Conservation (phyloP, 1,140 invertebrate species). For the Gryllus bimaculatus region DNA sequence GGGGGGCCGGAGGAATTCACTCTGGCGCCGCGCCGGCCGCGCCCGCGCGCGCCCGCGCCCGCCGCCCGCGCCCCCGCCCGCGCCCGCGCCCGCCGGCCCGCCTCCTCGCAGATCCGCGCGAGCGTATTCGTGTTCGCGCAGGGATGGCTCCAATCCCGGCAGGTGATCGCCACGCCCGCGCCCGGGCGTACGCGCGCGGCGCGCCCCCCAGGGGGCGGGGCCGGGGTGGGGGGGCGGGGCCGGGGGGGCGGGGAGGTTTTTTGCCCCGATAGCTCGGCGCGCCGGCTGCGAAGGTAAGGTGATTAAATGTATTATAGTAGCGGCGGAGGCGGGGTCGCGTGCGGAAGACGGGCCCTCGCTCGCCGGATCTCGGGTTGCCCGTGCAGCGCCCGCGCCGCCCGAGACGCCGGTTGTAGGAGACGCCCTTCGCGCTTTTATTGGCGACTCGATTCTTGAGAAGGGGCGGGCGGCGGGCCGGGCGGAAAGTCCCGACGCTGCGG, state of each 20-base stretch:
- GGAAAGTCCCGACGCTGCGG: not conserved
- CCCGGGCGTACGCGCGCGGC: not conserved
- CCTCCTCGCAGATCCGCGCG: too few relatives aligned
- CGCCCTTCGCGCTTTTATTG: not conserved
- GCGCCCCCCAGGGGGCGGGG: too few relatives aligned
- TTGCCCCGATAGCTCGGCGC: not conserved
- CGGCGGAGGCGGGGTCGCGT: not conserved
- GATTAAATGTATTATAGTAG: slow-evolving; percentile 5
- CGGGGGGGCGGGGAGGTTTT: not conserved
- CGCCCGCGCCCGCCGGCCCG: too few relatives aligned
- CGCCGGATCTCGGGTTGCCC: not conserved
- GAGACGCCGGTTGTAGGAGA: not conserved
- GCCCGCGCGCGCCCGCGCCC: too few relatives aligned
- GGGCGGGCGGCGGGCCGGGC: too few relatives aligned
- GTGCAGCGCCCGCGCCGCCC: not conserved
- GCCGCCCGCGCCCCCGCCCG: too few relatives aligned
- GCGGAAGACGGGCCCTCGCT: not conserved
- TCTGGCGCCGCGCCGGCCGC: too few relatives aligned
- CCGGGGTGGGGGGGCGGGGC: too few relatives aligned
- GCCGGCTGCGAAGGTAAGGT: not conserved
- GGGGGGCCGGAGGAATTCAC: too few relatives aligned
- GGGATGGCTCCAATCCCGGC: too few relatives aligned
- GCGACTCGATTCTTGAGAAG: not conserved
- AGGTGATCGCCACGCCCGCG: too few relatives aligned
- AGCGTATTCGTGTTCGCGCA: too few relatives aligned